Base-by-base conservation (phyloP, 2,888 invertebrate species). In the Eueremaeus valkanovi region DNA sequence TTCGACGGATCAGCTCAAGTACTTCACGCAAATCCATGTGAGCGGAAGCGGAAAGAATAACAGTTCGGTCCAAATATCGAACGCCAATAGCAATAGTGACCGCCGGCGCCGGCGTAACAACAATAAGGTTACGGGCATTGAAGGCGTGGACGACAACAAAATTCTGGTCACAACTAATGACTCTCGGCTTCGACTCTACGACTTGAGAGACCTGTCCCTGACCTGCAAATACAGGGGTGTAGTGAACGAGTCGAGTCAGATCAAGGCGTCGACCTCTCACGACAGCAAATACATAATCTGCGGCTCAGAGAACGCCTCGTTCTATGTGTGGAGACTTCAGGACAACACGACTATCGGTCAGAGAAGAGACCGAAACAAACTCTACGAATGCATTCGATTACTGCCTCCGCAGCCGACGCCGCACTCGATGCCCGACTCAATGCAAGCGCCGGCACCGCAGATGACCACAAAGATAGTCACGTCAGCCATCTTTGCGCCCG, bases 101-200 rank as follows among this genome's bases (percentile, higher is more conserved):
- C 18, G 73, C 3, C 45, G 73, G 27, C 29, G 45, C 16, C 63
- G 73, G 13, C 63, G 66, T 3, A 63, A 77, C 16, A 74, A 33
- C 27, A 63, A 72, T 51, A 78, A 77, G 40, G 73, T 78, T 2
- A 77, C 77, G 24, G 76, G 78, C 8, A 76, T 78, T 70, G 78
- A 78, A 51, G 63, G 77, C 55, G 72, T 77, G 11, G 77, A 77
- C 40, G 75, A 77, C 21, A 78, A 72, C 13, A 82, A 86, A 84
- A 93, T 97, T 77, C 85, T 98, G 11, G 94, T 98, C 3, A 98
- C 98, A 0, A 97, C 97, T 0, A 99, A 99, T 84, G 99, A 99
- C 82, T 98, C 97, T 80, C 87, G 99, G 13, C 93, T 99, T 76
- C 87, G 99, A 24, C 86, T 99, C 29, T 99, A 99, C 85, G 98